phyloP scores from a whole-genome alignment of 2,888 invertebrate genomes.

The Melinaea marsaeus region DNA sequence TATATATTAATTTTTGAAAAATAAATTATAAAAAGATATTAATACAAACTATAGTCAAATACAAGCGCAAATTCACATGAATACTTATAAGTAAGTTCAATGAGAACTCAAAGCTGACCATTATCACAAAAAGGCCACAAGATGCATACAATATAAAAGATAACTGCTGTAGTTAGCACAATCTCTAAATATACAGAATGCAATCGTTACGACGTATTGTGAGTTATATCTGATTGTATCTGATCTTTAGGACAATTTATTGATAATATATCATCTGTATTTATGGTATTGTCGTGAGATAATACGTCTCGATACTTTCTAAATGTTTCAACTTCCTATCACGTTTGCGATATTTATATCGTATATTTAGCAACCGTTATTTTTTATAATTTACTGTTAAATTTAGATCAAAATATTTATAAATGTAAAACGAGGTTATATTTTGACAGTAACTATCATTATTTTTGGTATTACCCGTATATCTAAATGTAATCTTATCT shows the following conservation, averaged over 20 bases:
- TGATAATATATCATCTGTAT: constrained; percentile 11
- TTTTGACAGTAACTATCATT: too few species aligned
- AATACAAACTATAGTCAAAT: background rate
- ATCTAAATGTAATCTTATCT: constrained; percentile 2
- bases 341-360: constrained; percentile 14
- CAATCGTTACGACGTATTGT: constrained; percentile 18
- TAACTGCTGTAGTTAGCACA: constrained; percentile 51
- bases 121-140: constrained; percentile 52
- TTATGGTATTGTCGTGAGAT: constrained; percentile 9
- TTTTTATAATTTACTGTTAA: too few species aligned
- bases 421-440: too few species aligned
- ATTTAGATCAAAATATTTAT: too few species aligned
- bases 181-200: constrained; percentile 35
- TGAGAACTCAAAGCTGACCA: constrained; percentile 32
- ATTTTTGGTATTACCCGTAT: background rate
- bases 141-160: constrained; percentile 59
- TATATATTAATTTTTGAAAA: background rate
- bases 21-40: background rate
- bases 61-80: background rate
- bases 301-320: constrained; percentile 24
- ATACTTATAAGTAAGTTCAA: background rate
- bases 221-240: constrained; percentile 15
- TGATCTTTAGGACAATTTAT: constrained; percentile 18
- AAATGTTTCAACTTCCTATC: constrained; percentile 7
- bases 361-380: too few species aligned